A percentile compares a stretch with the other conserved stretches of the same genome.
phyloP scores from a whole-genome alignment of 2,888 invertebrate species.

The Scaptomyza flava region DNA sequence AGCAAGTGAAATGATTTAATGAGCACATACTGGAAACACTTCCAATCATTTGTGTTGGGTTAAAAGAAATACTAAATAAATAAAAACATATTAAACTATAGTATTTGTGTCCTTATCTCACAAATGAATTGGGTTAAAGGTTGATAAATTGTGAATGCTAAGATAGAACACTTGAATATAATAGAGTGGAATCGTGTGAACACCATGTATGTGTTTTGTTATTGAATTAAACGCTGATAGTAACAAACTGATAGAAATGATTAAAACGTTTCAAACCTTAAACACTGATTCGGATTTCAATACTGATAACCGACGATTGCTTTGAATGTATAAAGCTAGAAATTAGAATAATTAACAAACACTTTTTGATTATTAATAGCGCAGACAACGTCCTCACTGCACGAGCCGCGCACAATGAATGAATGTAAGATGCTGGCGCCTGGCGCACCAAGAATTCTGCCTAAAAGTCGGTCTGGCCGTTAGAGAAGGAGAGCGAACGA shows the following conservation, averaged over 20 bases:
- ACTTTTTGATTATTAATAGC: slow-evolving; percentile 29
- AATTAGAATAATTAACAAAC: neutral
- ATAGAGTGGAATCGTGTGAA: slow-evolving; percentile 3
- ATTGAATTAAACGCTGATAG: slow-evolving; percentile 1
- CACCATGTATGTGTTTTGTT: neutral
- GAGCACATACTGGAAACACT: slow-evolving; percentile 14
- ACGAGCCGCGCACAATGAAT: slow-evolving; percentile 59
- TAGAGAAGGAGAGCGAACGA: slow-evolving; percentile 2
- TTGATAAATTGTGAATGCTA: slow-evolving; percentile 74
- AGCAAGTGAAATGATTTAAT: slow-evolving; percentile 53
- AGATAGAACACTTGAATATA: slow-evolving; percentile 29
- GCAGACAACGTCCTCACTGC: slow-evolving; percentile 65
- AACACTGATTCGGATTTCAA: slow-evolving; percentile 12
- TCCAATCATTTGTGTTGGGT: slow-evolving; percentile 13
- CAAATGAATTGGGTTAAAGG: slow-evolving; percentile 73
- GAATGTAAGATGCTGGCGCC: slow-evolving; percentile 58
- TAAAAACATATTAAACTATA: slow-evolving; percentile 7
- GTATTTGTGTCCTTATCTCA: slow-evolving; percentile 60
- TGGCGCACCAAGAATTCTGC: slow-evolving; percentile 18
- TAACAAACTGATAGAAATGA: neutral
- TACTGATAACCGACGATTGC: neutral
- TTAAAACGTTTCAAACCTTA: neutral
- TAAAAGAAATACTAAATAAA: slow-evolving; percentile 5
- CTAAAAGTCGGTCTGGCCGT: slow-evolving; percentile 7
- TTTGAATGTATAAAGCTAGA: neutral